These are phyloP conservation scores for Hyppa rectilinea DNA, from an alignment of 2,888 invertebrate species.

Conservation along the genomic window DNA sequence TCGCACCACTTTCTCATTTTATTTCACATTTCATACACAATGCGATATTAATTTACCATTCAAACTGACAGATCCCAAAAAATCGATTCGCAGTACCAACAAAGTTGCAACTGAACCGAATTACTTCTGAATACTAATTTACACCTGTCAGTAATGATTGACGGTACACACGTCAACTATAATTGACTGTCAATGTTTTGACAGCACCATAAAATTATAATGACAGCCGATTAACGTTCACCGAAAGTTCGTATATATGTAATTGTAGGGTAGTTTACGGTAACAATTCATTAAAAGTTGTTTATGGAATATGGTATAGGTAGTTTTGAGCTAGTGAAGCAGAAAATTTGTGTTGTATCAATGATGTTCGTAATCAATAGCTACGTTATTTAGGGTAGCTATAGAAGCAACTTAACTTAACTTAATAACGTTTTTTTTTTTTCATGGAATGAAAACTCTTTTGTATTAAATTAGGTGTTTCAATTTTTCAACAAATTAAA, in stretches of 20 bases:
- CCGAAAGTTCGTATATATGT: constrained; percentile 43
- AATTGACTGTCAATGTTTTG: constrained; percentile 69
- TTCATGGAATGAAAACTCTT: too few species aligned
- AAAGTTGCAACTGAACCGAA: constrained; percentile 40
- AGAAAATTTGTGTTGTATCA: constrained; percentile 21
- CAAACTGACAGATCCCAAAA: constrained; percentile 39
- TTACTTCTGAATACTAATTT: constrained; percentile 58
- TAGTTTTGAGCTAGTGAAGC: constrained; percentile 26
- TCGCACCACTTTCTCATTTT: not conserved
- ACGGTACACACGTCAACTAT: constrained; percentile 63
- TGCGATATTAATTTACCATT: constrained; percentile 40
- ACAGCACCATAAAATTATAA: constrained; percentile 61
- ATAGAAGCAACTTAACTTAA: not conserved
- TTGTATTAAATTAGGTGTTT: too few species aligned
- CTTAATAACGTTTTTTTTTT: too few species aligned
- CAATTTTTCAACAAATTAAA: too few species aligned
- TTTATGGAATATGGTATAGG: constrained; percentile 5
- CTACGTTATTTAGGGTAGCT: not conserved
- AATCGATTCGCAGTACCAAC: constrained; percentile 28
- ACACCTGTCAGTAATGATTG: constrained; percentile 66
- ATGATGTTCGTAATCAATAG: not conserved
- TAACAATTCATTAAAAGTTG: constrained; percentile 39
- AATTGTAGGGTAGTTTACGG: constrained; percentile 53
- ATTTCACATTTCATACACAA: constrained; percentile 11
- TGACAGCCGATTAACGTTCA: constrained; percentile 62